phyloP scores from a whole-genome alignment of 2,888 invertebrate genomes.

The Ochropacha duplaris region DNA sequence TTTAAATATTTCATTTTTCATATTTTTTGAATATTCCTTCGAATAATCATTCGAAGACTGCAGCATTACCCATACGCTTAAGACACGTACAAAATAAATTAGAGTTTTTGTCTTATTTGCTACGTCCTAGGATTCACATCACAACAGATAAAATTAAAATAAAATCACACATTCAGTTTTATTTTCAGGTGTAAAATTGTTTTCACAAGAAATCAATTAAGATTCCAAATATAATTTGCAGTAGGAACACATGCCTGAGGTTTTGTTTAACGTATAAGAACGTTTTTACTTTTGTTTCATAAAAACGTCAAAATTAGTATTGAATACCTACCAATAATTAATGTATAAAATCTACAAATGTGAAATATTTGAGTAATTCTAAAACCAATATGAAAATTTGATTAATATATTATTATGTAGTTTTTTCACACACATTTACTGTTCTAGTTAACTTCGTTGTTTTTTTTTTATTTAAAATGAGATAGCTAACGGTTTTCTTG shows the following conservation, averaged over 20 bases:
- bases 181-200: not conserved
- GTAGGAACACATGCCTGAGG: no score
- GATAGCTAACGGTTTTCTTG: constrained; percentile 6
- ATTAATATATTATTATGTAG: no score
- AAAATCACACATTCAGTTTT: not conserved
- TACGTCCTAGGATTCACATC: constrained; percentile 40
- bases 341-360: no score
- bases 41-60: constrained; percentile 10
- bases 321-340: no score
- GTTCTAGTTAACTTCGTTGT: no score
- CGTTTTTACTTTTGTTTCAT: no score
- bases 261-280: no score
- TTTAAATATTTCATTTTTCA: not conserved
- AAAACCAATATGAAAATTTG: no score
- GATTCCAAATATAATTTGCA: not conserved
- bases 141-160: constrained; percentile 13
- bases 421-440: no score
- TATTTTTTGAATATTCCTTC: not conserved
- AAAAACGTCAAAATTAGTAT: no score
- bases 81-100: constrained; percentile 59
- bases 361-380: no score
- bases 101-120: constrained; percentile 35
- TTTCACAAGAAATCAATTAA: constrained; percentile 6
- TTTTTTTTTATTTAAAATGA: not conserved
- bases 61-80: constrained; percentile 61